Evolutionary conservation across 2,113 vertebrate species (phyloP).

Genomic region (Silurus meridionalis): DNA sequence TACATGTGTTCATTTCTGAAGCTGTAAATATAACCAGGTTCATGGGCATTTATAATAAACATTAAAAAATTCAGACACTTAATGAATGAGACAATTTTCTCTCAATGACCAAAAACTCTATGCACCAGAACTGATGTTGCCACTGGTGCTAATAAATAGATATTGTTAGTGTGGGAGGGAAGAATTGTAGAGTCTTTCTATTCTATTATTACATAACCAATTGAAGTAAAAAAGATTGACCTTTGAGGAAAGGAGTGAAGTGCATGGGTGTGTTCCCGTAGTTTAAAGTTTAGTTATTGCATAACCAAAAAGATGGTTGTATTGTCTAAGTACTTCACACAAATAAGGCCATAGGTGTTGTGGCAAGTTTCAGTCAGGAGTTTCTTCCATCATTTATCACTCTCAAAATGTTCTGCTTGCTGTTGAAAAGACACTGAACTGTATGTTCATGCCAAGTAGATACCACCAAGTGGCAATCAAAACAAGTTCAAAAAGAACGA

Average conservation of each 20-base stretch:
- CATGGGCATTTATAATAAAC: neutral
- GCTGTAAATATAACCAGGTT: neutral
- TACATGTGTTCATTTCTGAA: neutral
- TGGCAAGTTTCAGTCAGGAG: too few species aligned
- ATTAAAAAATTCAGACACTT: neutral
- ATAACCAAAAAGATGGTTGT: neutral
- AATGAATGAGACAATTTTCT: neutral
- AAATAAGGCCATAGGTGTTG: too few species aligned
- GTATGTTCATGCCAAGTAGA: too few species aligned
- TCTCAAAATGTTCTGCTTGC: too few species aligned
- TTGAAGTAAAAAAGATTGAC: neutral
- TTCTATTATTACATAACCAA: neutral
- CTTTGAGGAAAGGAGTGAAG: neutral
- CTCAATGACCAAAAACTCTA: neutral
- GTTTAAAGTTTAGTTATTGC: neutral
- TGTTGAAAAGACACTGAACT: too few species aligned
- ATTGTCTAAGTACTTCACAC: neutral
- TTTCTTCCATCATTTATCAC: too few species aligned
- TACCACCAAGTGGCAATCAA: too few species aligned
- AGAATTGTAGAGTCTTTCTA: neutral
- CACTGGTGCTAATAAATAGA: neutral
- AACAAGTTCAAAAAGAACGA: too few species aligned
- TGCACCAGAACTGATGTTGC: neutral
- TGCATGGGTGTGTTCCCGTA: neutral
- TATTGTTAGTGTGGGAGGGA: neutral